Conservation (phyloP, 37 sponge, comb jelly and placozoan genomes). For the Oscarella lobularis region DNA sequence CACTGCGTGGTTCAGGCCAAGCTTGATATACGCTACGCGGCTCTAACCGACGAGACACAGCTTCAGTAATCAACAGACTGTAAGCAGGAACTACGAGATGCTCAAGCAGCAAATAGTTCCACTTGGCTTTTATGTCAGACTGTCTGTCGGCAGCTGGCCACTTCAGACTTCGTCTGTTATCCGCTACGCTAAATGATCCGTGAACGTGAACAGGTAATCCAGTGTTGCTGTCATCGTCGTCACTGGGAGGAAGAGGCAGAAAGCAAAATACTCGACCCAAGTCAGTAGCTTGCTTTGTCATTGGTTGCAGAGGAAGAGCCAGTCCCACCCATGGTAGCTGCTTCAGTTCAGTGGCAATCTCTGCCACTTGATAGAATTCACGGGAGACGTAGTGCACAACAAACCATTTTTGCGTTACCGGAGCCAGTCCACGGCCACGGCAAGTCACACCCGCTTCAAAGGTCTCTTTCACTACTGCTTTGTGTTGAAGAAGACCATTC, state of each 20-base stretch:
- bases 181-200: constrained; percentile 46
- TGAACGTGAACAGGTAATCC: constrained; percentile 54
- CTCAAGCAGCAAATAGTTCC: constrained; percentile 39
- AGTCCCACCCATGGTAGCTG: constrained; percentile 40
- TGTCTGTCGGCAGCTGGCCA: constrained; percentile 33
- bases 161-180: constrained; percentile 31
- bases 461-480: not conserved
- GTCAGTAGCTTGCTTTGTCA: not conserved
- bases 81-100: not conserved
- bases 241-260: constrained; percentile 48
- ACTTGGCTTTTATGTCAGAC: constrained; percentile 28
- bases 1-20: not conserved
- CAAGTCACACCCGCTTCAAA: not conserved
- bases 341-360: not conserved
- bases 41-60: not conserved
- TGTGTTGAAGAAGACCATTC: not conserved
- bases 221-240: constrained; percentile 13
- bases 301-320: constrained; percentile 11
- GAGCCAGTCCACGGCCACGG: not conserved
- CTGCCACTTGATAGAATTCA: not conserved
- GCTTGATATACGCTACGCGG: not conserved
- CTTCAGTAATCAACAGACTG: not conserved
- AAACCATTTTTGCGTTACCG: constrained; percentile 15
- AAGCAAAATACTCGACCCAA: constrained; percentile 67
- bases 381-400: constrained; percentile 22